Evolutionary conservation across 2,113 vertebrate species (phyloP), one percentile per base, ranked within the genome.

Genomic region (Percina caprodes): DNA sequence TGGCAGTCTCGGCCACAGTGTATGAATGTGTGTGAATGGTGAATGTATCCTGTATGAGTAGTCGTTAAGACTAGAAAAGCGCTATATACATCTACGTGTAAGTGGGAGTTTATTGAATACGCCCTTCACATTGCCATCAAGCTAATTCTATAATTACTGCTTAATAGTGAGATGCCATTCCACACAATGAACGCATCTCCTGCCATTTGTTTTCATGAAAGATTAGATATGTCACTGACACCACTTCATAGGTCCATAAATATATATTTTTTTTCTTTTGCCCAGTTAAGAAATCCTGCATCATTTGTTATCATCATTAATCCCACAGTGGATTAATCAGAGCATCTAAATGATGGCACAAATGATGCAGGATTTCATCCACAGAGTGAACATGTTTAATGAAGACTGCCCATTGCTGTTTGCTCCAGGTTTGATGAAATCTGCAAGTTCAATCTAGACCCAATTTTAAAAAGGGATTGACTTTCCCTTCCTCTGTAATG

Each of bases 381-480:
- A 39, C 61, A 45, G 45, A 74, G 45, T 65, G 62, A 30, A 65
- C 11, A 16, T 60, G 62, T 71, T 65, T 59, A 9, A 23, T 52
- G 9, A 77, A 69, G 52, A 42, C 76, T 66, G 15, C 49, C 8
- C 16, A 30, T 59, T 30, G 52, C 30, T 60, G 67, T 77, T 74
- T 69, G 48, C 62, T 60, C 56, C 30, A 63, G 15, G 82, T 77
- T 84, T 14, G 0, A 48, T 51, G 5, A 65, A 26, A 63, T 74
- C 7, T 23, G 18, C 61, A n/a, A 49, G 35, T 77, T 74, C 82
- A 80, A 74, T 78, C 55, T 52, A 56, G 62, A 80, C 60, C 56
- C 65, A 70, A 71, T 81, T 86, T 86, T 69, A 54, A n/a, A 74
- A 68, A 80, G 24, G 35, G 54, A 82, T 83, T 83, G 58, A 79